Evolutionary conservation across 2,888 invertebrate species (phyloP).

Genomic region (Tipula vernalis): DNA sequence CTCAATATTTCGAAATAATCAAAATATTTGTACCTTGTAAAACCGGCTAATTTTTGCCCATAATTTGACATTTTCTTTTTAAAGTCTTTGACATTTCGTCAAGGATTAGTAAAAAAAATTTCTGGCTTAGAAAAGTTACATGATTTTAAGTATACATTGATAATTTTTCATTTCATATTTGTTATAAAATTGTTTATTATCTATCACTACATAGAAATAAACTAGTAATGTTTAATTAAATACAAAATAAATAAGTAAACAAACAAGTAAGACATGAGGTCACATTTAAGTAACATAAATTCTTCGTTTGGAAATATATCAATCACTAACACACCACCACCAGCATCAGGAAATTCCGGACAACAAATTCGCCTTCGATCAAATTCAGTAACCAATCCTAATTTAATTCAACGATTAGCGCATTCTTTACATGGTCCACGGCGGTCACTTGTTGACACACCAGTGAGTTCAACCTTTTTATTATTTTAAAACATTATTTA

Average conservation of each 20-base stretch:
- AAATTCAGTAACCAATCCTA: slow-evolving; percentile 21
- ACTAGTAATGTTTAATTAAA: not conserved
- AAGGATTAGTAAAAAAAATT: not conserved
- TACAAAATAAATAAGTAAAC: not conserved
- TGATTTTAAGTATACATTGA: not conserved
- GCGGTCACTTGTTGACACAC: not conserved
- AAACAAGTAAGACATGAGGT: not conserved
- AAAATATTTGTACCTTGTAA: not conserved
- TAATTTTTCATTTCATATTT: not conserved
- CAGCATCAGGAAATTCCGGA: slow-evolving; percentile 21
- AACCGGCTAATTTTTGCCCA: not conserved
- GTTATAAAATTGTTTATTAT: not conserved
- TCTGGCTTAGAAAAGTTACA: not conserved
- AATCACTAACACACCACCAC: not conserved
- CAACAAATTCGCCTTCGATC: slow-evolving; percentile 33
- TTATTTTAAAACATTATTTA: not conserved
- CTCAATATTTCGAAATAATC: not conserved
- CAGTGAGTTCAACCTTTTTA: not conserved
- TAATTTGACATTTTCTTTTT: not conserved
- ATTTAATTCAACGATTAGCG: not conserved
- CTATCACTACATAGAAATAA: not conserved
- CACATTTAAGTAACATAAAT: slow-evolving; percentile 11
- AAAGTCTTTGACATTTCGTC: not conserved
- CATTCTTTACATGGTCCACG: not conserved
- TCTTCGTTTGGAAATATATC: slow-evolving; percentile 11